These are phyloP conservation scores for Sebastolobus alascanus DNA, from an alignment of 2,797 vertebrate species.

Conservation along the genomic window DNA sequence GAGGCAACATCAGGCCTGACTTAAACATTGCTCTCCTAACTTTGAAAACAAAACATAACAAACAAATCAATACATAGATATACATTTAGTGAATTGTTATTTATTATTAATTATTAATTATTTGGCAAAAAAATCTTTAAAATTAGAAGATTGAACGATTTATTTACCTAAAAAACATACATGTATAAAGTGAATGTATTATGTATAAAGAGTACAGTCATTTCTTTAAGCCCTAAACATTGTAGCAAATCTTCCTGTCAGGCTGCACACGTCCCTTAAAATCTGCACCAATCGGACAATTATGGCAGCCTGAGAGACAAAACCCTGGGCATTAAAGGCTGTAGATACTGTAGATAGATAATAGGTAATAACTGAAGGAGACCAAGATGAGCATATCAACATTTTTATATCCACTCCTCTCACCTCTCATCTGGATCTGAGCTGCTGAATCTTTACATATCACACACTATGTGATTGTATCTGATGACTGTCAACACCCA, in stretches of 20 bases:
- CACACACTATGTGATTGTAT: neutral
- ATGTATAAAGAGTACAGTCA: neutral
- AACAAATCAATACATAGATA: too few species aligned
- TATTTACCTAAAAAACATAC: too few species aligned
- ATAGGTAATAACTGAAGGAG: neutral
- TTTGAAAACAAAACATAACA: too few species aligned
- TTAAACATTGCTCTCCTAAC: neutral
- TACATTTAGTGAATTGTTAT: too few species aligned
- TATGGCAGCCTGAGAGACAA: neutral
- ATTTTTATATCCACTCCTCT: neutral
- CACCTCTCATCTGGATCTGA: neutral
- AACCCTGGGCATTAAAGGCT: neutral
- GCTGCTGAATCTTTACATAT: neutral
- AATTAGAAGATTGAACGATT: too few species aligned
- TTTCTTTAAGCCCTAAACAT: neutral
- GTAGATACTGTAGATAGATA: too few species aligned
- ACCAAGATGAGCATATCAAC: neutral
- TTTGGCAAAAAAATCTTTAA: too few species aligned
- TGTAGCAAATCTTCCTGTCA: neutral
- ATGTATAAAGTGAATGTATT: too few species aligned
- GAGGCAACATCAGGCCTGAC: too few species aligned
- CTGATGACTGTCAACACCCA: neutral
- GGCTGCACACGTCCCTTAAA: neutral
- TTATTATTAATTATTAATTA: too few species aligned
- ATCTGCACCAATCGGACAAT: neutral